These are phyloP conservation scores for Taenioides sp. DNA, from an alignment of 2,797 vertebrate genomes.

Conservation along the genomic window DNA sequence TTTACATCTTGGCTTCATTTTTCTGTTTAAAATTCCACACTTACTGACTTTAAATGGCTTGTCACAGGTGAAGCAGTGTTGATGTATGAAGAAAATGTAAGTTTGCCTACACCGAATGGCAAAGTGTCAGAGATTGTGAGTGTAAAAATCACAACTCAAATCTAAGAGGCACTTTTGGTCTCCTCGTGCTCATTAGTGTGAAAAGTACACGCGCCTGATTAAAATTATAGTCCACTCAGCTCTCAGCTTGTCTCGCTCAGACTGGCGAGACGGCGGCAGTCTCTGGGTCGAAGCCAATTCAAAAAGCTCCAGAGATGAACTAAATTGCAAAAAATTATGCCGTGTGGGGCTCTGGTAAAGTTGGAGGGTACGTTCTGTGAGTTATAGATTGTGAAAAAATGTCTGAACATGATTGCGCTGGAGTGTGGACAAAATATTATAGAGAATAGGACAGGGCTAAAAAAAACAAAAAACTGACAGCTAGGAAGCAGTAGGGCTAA, in stretches of 20 bases:
- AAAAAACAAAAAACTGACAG: no score
- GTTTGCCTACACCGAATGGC: neutral
- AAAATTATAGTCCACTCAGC: neutral
- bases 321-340: neutral
- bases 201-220: constrained; percentile 5
- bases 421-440: neutral
- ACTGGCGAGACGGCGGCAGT: neutral
- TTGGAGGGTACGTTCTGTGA: neutral
- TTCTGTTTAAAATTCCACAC: neutral
- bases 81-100: neutral
- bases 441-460: no score
- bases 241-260: neutral
- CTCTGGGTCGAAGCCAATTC: neutral
- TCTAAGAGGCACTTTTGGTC: neutral
- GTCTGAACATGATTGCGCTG: neutral
- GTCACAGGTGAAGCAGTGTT: neutral
- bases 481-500: no score
- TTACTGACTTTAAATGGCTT: neutral
- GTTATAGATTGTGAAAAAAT: neutral
- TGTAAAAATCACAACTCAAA: neutral
- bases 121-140: neutral
- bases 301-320: no score
- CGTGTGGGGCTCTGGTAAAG: neutral
- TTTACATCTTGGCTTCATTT: neutral
- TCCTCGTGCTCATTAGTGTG: constrained; percentile 1